Conservation (phyloP, 2,797 vertebrate species). For the Siniperca obscura region DNA sequence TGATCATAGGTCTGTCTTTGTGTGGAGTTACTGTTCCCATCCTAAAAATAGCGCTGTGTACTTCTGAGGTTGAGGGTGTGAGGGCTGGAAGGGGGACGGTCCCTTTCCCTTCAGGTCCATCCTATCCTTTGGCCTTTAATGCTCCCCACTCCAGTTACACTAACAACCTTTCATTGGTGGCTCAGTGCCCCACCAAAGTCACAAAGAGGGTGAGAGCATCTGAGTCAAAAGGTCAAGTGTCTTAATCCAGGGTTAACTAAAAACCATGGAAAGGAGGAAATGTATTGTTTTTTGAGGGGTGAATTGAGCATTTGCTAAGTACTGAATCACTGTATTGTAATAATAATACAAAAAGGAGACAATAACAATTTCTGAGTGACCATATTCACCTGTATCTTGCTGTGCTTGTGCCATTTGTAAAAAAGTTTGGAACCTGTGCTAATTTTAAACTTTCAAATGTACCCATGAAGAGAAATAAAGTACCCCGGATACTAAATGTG, state of each 20-base stretch:
- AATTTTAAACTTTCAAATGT: constrained; percentile 5
- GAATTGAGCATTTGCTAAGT: background rate
- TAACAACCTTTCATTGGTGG: constrained; percentile 80
- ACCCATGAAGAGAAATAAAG: constrained; percentile 19
- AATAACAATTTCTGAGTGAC: background rate
- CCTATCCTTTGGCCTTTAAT: constrained; percentile 86
- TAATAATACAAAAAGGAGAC: background rate
- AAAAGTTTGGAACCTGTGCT: background rate
- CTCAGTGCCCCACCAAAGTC: constrained; percentile 66
- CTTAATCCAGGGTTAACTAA: constrained; percentile 51
- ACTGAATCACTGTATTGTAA: background rate
- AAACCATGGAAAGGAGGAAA: constrained; percentile 34
- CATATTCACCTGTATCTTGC: background rate
- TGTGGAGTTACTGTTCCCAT: constrained; percentile 55
- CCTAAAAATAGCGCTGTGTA: constrained; percentile 67
- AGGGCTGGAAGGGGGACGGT: constrained; percentile 13
- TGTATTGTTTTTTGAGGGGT: constrained; percentile 5
- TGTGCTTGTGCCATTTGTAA: background rate
- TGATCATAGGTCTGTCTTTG: constrained; percentile 57
- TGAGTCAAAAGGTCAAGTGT: constrained; percentile 76
- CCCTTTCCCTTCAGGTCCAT: constrained; percentile 72
- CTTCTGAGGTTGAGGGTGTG: constrained; percentile 19
- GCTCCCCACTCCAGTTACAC: constrained; percentile 86
- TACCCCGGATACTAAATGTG: constrained; percentile 8
- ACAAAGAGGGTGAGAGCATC: constrained; percentile 56